Evolutionary conservation across 2,113 vertebrate species (phyloP).

Genomic region (Onychostruthus taczanowskii): DNA sequence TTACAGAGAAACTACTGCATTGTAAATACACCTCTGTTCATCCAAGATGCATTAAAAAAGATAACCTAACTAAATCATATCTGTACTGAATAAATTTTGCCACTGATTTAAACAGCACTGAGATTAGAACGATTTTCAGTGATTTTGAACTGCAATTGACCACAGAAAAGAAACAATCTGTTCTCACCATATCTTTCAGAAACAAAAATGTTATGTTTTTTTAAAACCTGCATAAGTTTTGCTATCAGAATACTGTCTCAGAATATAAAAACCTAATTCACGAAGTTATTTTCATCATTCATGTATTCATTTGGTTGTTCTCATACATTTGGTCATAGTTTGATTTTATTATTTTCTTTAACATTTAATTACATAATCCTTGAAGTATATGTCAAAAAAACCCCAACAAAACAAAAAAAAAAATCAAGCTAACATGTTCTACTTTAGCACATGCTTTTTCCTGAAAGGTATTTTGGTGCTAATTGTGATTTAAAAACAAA

Average conservation of each 20-base stretch:
- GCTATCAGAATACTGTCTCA: not conserved
- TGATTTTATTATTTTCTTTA: not conserved
- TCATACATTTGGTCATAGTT: not conserved
- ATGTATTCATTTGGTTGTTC: not conserved
- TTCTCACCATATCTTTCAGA: not conserved
- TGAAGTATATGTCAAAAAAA: not conserved
- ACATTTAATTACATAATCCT: constrained; percentile 49
- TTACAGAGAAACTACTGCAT: not conserved
- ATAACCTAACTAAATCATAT: not conserved
- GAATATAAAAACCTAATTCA: not conserved
- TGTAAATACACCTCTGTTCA: not conserved
- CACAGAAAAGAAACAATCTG: not conserved
- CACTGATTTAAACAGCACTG: not conserved
- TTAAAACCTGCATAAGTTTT: not conserved
- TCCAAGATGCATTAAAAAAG: not conserved
- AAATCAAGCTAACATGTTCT: constrained; percentile 2
- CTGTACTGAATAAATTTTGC: not conserved
- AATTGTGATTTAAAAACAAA: constrained; percentile 57
- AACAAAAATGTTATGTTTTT: not conserved
- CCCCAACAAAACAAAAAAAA: not conserved
- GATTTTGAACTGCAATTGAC: not conserved
- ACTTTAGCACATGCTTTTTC: constrained; percentile 38
- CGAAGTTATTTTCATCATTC: not conserved
- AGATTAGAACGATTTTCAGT: not conserved
- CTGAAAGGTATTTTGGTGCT: constrained; percentile 27